Conservation (phyloP, 2,113 vertebrate genomes). For the Malurus melanocephalus region DNA sequence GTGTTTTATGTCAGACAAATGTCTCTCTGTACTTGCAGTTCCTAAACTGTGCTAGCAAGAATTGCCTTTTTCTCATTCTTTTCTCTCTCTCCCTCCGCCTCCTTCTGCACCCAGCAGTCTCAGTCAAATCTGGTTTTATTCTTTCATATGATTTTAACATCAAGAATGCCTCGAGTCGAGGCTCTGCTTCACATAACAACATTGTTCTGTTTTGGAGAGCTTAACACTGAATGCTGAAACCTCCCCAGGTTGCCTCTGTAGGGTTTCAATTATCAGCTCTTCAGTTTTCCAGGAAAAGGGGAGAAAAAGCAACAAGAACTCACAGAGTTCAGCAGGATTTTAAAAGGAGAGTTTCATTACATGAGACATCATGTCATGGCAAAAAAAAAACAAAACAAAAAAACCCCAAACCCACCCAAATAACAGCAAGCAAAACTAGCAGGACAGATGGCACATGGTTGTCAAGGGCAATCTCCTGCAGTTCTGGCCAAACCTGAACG, state of each 20-base stretch:
- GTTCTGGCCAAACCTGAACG: neutral
- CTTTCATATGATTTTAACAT: neutral
- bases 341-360: neutral
- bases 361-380: too few species aligned
- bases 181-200: neutral
- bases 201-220: neutral
- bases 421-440: neutral
- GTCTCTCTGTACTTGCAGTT: constrained; percentile 47
- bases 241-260: constrained; percentile 31
- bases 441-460: neutral
- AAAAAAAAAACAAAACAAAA: neutral
- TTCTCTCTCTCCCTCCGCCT: neutral
- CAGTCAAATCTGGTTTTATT: constrained; percentile 4
- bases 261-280: neutral
- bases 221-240: neutral
- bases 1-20: constrained; percentile 52
- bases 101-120: neutral
- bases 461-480: neutral
- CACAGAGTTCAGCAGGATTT: neutral
- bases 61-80: constrained; percentile 27
- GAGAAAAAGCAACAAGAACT: neutral
- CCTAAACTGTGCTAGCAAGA: constrained; percentile 18
- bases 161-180: neutral
- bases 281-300: neutral
- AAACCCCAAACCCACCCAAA: neutral